phyloP scores from a whole-genome alignment of 2,797 vertebrate genomes.

The Poeciliopsis presidionis region DNA sequence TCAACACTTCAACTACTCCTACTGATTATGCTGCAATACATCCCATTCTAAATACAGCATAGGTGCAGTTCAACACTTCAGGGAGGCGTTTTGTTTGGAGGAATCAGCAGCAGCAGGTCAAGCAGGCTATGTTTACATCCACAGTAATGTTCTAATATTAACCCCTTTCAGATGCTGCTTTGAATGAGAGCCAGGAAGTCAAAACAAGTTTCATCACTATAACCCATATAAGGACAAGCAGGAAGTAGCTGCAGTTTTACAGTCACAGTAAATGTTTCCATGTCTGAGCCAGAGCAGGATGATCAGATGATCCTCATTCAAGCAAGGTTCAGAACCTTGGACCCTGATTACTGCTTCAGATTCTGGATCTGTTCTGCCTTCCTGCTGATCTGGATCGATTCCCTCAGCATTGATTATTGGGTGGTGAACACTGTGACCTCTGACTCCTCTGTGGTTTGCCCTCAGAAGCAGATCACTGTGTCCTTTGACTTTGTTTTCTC shows the following conservation, averaged over 20 bases:
- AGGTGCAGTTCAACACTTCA: slow-evolving; percentile 1
- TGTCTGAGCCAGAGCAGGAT: not conserved
- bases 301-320: not conserved
- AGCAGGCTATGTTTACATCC: not conserved
- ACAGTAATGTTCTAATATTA: slow-evolving; percentile 1
- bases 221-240: not conserved
- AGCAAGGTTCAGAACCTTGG: too few relatives aligned
- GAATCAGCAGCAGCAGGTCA: slow-evolving; percentile 7
- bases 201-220: not conserved
- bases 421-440: not conserved
- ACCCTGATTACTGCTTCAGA: not conserved
- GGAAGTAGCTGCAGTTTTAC: not conserved
- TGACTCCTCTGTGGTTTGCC: not conserved
- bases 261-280: not conserved
- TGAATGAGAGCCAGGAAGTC: not conserved
- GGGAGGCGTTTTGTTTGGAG: not conserved
- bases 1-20: slow-evolving; percentile 52
- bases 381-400: not conserved
- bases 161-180: not conserved
- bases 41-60: slow-evolving; percentile 27
- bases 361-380: not conserved
- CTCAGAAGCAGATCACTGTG: not conserved
- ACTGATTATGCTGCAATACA: not conserved
- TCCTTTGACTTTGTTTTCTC: not conserved
- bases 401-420: not conserved